phyloP scores from a whole-genome alignment of 2,113 vertebrate genomes.

The Corydoras maculifer region DNA sequence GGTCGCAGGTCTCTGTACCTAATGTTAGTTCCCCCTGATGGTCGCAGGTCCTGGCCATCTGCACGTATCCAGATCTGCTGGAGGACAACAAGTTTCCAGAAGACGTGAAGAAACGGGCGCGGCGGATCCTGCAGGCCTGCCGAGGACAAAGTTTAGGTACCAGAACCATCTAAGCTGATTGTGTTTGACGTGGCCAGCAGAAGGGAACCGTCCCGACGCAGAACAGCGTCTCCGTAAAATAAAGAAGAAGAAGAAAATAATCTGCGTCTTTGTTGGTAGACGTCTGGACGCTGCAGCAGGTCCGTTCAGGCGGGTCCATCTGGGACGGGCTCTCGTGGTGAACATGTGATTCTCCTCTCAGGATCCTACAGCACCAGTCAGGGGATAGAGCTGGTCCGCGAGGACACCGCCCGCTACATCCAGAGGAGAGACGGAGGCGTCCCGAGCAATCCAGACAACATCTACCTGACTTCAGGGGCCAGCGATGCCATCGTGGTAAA shows the following conservation, averaged over 20 bases:
- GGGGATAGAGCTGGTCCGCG: conserved; percentile 61
- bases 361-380: conserved; percentile 69
- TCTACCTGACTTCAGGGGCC: conserved; percentile 70
- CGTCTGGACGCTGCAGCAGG: too few relatives aligned
- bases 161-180: conserved; percentile 5
- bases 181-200: not conserved
- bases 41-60: conserved; percentile 54
- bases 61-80: conserved; percentile 61
- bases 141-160: conserved; percentile 65
- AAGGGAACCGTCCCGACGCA: not conserved
- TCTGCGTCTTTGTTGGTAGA: too few relatives aligned
- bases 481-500: conserved; percentile 66
- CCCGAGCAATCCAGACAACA: conserved; percentile 53
- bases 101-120: conserved; percentile 60
- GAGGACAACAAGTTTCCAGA: conserved; percentile 56
- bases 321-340: too few relatives aligned
- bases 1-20: not conserved
- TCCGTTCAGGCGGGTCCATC: too few relatives aligned
- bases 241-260: too few relatives aligned
- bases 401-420: conserved; percentile 63
- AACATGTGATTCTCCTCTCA: conserved; percentile 28
- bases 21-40: not conserved
- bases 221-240: too few relatives aligned
- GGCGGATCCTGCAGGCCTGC: conserved; percentile 58
- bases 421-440: conserved; percentile 65